Evolutionary conservation across 1,140 invertebrate genomes (phyloP), one percentile per base, ranked within the genome.

Genomic region (Thaumatotibia leucotreta): DNA sequence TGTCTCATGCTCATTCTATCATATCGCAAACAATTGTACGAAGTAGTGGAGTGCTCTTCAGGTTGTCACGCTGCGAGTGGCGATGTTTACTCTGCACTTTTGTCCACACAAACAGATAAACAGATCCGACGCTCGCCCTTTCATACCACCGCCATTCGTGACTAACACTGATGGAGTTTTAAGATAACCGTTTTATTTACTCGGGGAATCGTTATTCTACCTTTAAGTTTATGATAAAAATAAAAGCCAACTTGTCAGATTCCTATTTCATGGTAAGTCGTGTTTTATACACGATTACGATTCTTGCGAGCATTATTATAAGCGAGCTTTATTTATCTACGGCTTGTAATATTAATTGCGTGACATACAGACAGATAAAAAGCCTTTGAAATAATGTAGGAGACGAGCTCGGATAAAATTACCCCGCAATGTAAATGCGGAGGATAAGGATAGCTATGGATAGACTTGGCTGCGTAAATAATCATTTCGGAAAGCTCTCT

Each of bases 151-250:
- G 86, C 74, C 77, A 74, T 74, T 84, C 86, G 83, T 85, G 85
- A 88, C 82, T 79, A 75, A 80, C 76, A 73, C 72, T 72, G 86
- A 86, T 86, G 77, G 74, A 69, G 74, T 64, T 72, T 73, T 61
- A 52, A 80, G 85, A 89, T 88, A 88, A 84, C 76, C 67, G 76
- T 82, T 80, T 82, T 86, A 82, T 86, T 88, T 84, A 83, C 79
- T 79, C 72, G 70, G 72, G 70, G 72, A 80, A 79, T 84, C 65
- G 70, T 74, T 67, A 70, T 74, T 64, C 33, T 32, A 64, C 70
- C 64, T 63, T 65, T 66, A 66, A 64, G 63, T 68, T 71, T 66
- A 66, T 33, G 69, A 75, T 75, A 75, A 71, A 77, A 72, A 69
- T 68, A 72, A 75, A 75, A 68, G 65, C 66, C 66, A 65, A 66